Conservation (phyloP, 2,888 invertebrate genomes). For the Beris chalybata region DNA sequence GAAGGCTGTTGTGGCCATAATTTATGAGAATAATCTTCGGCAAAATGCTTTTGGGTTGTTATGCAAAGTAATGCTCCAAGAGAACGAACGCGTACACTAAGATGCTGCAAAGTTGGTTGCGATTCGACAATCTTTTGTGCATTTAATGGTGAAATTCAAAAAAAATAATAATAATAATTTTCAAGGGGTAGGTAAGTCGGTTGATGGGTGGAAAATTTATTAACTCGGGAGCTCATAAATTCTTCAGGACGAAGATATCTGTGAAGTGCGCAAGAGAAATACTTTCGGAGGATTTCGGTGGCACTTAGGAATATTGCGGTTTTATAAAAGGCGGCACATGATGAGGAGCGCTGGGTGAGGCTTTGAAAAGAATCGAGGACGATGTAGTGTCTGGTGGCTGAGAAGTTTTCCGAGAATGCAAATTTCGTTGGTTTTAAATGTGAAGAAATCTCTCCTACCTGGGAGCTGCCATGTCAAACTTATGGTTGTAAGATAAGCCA, state of each 20-base stretch:
- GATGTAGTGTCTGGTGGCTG: not conserved
- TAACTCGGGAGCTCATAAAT: constrained; percentile 28
- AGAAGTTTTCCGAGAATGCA: constrained; percentile 3
- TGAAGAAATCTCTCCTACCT: not conserved
- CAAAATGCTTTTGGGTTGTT: constrained; percentile 37
- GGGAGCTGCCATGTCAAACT: too few species aligned
- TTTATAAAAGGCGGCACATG: not conserved
- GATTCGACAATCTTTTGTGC: not conserved
- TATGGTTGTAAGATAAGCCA: too few species aligned
- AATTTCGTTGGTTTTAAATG: constrained; percentile 12
- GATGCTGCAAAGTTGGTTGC: not conserved
- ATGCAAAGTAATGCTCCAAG: constrained; percentile 27
- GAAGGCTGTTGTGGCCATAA: constrained; percentile 40
- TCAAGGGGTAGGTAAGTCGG: not conserved
- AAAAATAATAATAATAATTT: not conserved
- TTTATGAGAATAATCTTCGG: constrained; percentile 43
- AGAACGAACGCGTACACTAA: not conserved
- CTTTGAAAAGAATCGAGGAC: too few species aligned
- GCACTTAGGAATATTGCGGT: constrained; percentile 22
- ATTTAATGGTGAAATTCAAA: not conserved
- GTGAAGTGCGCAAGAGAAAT: not conserved
- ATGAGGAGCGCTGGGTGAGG: too few species aligned
- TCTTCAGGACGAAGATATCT: constrained; percentile 18
- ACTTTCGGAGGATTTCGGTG: not conserved
- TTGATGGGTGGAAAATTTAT: constrained; percentile 18